phyloP scores from a whole-genome alignment of 2,113 vertebrate genomes.

The Neodontobutis hainanensis region DNA sequence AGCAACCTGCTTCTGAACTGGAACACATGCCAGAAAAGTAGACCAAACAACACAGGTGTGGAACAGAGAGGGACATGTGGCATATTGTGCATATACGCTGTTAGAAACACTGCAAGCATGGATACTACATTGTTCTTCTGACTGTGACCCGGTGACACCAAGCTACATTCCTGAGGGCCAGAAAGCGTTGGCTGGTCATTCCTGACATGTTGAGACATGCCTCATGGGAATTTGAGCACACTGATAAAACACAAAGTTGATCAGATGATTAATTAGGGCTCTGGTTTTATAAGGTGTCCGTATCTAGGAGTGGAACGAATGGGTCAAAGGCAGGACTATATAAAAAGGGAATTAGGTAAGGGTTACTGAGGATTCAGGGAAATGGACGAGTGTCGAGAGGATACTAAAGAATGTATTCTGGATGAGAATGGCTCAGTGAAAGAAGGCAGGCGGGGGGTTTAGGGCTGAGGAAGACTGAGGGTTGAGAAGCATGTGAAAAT shows the following conservation, averaged over 20 bases:
- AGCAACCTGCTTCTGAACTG: slow-evolving; percentile 7
- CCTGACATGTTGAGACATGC: slow-evolving; percentile 69
- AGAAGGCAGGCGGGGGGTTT: slow-evolving; percentile 9
- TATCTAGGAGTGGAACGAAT: slow-evolving; percentile 20
- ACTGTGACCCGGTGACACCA: slow-evolving; percentile 45
- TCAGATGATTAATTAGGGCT: slow-evolving; percentile 74
- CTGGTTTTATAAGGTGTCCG: slow-evolving; percentile 56
- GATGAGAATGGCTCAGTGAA: slow-evolving; percentile 20
- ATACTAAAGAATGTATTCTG: slow-evolving; percentile 13
- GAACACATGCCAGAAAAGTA: slow-evolving; percentile 3
- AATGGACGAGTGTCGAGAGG: slow-evolving; percentile 14
- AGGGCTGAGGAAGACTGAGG: background rate
- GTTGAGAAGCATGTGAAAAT: slow-evolving; percentile 12
- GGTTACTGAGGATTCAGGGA: slow-evolving; percentile 29
- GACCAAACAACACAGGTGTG: background rate
- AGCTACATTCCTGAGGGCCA: slow-evolving; percentile 62
- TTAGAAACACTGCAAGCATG: slow-evolving; percentile 41
- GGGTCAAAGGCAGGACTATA: background rate
- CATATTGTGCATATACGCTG: slow-evolving; percentile 5
- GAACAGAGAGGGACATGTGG: slow-evolving; percentile 24
- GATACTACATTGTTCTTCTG: slow-evolving; percentile 30
- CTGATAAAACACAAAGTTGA: slow-evolving; percentile 66
- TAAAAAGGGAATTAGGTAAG: slow-evolving; percentile 29
- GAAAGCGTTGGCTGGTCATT: slow-evolving; percentile 63
- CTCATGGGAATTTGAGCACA: slow-evolving; percentile 57